These are phyloP conservation scores for Buteo buteo DNA, from an alignment of 2,113 vertebrate genomes.

Conservation along the genomic window DNA sequence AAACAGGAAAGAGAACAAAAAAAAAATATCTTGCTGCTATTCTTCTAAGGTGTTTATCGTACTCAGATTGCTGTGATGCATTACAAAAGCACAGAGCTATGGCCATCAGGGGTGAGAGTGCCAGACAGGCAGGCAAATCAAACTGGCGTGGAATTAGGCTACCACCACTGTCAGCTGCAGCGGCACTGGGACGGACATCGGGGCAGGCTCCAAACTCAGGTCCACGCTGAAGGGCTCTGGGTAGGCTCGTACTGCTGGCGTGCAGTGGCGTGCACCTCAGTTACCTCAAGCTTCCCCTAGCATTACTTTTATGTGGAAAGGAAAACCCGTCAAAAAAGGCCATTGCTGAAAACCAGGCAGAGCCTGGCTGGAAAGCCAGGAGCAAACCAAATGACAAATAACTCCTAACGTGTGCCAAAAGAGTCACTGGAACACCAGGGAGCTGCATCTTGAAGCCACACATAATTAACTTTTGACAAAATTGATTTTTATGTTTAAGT, in stretches of 20 bases:
- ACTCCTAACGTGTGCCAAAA: accelerated
- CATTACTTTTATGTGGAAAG: background rate
- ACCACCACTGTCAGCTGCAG: background rate
- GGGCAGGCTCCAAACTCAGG: background rate
- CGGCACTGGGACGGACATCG: background rate
- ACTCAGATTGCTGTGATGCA: background rate
- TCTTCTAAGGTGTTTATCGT: background rate
- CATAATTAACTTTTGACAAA: background rate
- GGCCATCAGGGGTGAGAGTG: accelerated
- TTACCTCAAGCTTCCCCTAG: background rate
- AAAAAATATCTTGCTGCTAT: background rate
- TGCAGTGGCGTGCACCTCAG: accelerated
- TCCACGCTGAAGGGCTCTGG: background rate
- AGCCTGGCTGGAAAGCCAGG: background rate
- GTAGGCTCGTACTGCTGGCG: background rate
- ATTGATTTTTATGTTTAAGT: background rate
- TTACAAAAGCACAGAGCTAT: background rate
- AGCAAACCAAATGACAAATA: background rate
- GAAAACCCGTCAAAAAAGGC: background rate
- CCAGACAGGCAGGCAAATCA: background rate
- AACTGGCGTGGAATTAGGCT: background rate
- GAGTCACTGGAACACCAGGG: background rate
- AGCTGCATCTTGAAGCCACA: background rate
- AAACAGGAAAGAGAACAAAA: background rate
- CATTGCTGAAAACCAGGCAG: background rate